These are phyloP conservation scores for Delia radicum DNA, from an alignment of 1,140 invertebrate species.

Conservation along the genomic window DNA sequence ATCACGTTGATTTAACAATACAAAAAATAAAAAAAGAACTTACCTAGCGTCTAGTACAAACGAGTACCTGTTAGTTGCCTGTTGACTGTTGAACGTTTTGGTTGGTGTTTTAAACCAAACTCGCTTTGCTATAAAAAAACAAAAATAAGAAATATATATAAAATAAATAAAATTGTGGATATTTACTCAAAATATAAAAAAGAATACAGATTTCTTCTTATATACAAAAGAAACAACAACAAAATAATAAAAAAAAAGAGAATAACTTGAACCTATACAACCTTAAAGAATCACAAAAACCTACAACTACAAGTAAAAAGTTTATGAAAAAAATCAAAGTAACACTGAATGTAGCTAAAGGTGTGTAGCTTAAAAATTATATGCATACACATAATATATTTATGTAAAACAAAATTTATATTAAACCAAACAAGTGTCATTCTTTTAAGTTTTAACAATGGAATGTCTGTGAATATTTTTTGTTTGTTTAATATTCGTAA, in stretches of 20 bases:
- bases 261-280: background rate
- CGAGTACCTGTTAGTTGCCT: conserved; percentile 13
- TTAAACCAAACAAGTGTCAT: conserved; percentile 10
- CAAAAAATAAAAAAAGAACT: background rate
- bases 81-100: conserved; percentile 20
- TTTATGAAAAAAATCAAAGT: background rate
- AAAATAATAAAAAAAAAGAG: background rate
- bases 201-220: background rate
- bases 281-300: background rate
- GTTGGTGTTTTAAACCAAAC: conserved; percentile 8
- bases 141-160: background rate
- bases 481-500: background rate
- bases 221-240: background rate
- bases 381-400: background rate
- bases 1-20: background rate
- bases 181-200: conserved; percentile 4
- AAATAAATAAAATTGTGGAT: background rate
- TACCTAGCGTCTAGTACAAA: background rate
- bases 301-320: background rate
- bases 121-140: background rate
- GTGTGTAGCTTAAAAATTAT: background rate
- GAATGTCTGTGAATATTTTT: conserved; percentile 13
- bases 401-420: background rate
- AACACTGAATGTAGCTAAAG: background rate
- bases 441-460: background rate